phyloP scores from a whole-genome alignment of 2,888 invertebrate species.

The Apocheima hispidaria region DNA sequence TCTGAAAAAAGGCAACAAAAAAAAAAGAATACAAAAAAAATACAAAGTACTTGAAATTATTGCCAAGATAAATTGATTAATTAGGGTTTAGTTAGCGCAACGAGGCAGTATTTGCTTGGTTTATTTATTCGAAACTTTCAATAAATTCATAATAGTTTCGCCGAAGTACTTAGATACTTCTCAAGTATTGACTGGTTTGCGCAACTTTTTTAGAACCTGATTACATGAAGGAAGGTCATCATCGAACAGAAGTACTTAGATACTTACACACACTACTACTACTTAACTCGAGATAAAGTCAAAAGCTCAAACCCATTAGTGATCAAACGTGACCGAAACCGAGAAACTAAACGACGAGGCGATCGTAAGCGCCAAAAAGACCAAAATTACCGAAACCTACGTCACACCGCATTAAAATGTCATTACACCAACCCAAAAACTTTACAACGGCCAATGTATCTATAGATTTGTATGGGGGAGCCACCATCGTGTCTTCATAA shows the following conservation, averaged over 20 bases:
- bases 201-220: not conserved
- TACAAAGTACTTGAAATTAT: no score
- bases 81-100: no score
- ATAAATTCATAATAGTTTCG: not conserved
- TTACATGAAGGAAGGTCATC: no score
- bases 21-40: no score
- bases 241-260: no score
- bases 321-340: conserved; percentile 14
- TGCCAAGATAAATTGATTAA: no score
- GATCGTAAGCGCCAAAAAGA: conserved; percentile 9
- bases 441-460: conserved; percentile 24
- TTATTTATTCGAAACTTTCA: no score
- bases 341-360: not conserved
- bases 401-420: conserved; percentile 42
- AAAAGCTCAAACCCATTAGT: conserved; percentile 19
- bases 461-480: not conserved
- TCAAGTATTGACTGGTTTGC: not conserved
- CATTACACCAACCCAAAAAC: conserved; percentile 43
- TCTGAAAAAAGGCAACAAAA: no score
- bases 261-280: no score
- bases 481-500: not conserved
- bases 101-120: no score
- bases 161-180: not conserved
- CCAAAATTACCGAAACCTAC: conserved; percentile 19
- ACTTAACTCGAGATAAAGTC: not conserved